Conservation (phyloP, 2,113 vertebrate species). For the Dolichallabes microphthalmus region DNA sequence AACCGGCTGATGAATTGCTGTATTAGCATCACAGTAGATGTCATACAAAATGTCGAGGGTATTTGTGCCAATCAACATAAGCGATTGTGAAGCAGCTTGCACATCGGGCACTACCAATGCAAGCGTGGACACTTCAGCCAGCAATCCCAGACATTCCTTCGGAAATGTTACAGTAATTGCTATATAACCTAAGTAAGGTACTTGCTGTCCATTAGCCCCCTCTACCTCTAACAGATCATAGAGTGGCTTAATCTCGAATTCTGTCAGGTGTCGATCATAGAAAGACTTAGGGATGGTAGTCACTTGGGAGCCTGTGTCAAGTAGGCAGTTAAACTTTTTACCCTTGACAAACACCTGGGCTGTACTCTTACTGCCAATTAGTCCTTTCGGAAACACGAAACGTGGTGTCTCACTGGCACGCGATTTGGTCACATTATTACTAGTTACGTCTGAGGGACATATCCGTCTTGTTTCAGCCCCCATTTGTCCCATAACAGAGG, state of each 20-base stretch:
- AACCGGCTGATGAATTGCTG: too few species aligned
- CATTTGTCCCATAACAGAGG: background rate
- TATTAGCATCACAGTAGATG: too few species aligned
- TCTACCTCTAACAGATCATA: conserved; percentile 20
- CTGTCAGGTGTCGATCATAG: background rate
- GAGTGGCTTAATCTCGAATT: background rate
- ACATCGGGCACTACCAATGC: background rate
- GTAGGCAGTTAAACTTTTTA: background rate
- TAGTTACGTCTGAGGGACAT: too few species aligned
- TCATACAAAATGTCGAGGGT: background rate
- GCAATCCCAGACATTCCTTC: background rate
- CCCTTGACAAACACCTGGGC: background rate
- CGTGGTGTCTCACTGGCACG: background rate
- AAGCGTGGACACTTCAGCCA: background rate
- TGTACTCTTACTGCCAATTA: background rate
- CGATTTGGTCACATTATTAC: too few species aligned
- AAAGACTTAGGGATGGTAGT: conserved; percentile 8
- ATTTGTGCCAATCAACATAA: background rate
- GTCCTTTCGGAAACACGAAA: background rate
- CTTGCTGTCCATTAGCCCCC: conserved; percentile 9
- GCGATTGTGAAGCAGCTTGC: background rate
- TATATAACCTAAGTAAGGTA: conserved; percentile 19
- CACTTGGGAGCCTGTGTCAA: background rate
- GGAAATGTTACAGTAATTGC: background rate
- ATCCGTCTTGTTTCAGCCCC: background rate